Evolutionary conservation across 2,113 vertebrate genomes (phyloP).

Genomic region (Strix uralensis): DNA sequence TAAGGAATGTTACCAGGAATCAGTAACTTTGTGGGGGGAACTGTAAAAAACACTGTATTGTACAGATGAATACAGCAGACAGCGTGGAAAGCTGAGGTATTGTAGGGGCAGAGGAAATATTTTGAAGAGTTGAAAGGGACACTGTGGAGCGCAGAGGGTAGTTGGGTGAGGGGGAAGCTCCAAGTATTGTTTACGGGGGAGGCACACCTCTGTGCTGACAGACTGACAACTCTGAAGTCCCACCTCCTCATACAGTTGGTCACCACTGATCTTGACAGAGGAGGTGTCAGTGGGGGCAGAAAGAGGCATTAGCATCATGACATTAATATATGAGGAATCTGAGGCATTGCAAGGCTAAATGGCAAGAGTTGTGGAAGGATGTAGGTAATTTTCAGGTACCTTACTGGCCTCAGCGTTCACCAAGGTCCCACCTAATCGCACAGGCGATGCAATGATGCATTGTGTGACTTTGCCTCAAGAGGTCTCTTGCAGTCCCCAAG

Average conservation of each 20-base stretch:
- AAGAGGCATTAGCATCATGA: neutral
- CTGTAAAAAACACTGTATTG: neutral
- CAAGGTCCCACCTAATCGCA: neutral
- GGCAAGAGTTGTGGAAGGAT: neutral
- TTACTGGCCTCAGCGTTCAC: neutral
- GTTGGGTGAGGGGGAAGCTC: neutral
- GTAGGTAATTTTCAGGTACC: neutral
- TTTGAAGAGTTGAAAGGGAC: neutral
- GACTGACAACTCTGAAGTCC: neutral
- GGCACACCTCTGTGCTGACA: neutral
- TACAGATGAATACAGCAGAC: neutral
- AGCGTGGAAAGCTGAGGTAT: neutral
- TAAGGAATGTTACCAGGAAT: neutral
- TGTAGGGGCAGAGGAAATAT: neutral
- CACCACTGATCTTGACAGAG: neutral
- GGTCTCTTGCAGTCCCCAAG: neutral
- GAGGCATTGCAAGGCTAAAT: neutral
- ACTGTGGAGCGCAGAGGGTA: neutral
- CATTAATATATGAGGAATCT: neutral
- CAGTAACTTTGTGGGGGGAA: neutral
- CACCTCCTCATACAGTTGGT: neutral
- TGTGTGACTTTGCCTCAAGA: neutral
- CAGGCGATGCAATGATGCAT: accelerated
- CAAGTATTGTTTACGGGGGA: neutral
- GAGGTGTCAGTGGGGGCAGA: neutral